Conservation (phyloP, 2,113 vertebrate genomes). For the Brevimyrus niger region DNA sequence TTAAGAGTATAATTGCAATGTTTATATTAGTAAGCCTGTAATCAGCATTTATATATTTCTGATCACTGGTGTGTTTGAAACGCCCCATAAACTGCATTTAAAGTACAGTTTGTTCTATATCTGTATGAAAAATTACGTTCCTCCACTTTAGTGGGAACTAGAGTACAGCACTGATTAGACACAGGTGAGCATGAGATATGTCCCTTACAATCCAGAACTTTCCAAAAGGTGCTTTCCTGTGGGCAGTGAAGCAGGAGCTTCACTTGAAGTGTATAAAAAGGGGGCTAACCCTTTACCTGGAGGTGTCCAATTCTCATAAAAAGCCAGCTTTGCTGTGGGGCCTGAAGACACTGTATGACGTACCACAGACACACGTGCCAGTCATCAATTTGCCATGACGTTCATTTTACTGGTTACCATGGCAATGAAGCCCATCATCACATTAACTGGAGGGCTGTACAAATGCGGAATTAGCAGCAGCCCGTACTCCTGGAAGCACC, state of each 20-base stretch:
- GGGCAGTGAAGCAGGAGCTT: background rate
- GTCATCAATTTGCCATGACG: slow-evolving; percentile 3
- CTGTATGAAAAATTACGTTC: background rate
- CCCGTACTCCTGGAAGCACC: slow-evolving; percentile 30
- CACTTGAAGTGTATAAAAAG: background rate
- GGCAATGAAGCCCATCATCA: slow-evolving; percentile 29
- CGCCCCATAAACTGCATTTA: background rate
- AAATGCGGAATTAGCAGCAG: slow-evolving; percentile 28
- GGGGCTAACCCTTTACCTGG: background rate
- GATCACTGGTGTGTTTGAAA: background rate
- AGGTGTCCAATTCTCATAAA: background rate
- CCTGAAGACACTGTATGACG: background rate
- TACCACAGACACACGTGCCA: background rate
- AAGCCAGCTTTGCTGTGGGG: background rate
- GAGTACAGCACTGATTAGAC: background rate
- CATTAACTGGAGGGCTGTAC: slow-evolving; percentile 17
- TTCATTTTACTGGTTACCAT: slow-evolving; percentile 14
- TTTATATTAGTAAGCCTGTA: background rate
- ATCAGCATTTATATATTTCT: background rate
- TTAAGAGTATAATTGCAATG: background rate
- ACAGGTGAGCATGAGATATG: background rate
- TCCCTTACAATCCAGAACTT: background rate
- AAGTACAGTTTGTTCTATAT: background rate
- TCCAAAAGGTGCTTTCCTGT: background rate
- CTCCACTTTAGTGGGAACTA: background rate